phyloP scores from a whole-genome alignment of 2,797 vertebrate species.

The Apodemus agrarius region DNA sequence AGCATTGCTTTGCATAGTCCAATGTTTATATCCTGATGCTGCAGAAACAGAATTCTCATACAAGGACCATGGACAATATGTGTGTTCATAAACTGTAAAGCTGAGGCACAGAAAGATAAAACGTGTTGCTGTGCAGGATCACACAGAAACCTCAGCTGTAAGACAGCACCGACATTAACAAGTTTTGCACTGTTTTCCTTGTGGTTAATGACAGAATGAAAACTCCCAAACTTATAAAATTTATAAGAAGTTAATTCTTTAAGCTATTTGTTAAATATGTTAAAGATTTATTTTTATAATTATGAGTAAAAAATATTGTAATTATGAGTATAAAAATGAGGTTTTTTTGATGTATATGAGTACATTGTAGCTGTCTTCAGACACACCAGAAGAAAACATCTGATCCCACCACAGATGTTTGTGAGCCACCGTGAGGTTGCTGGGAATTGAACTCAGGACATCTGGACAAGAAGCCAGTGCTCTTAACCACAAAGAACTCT shows the following conservation, averaged over 20 bases:
- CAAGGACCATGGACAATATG: not conserved
- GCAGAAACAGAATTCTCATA: not conserved
- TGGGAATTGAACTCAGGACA: not conserved
- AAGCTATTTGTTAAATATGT: not conserved
- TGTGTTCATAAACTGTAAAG: not conserved
- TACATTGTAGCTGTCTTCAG: not conserved
- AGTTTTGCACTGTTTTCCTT: not conserved
- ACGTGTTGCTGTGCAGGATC: not conserved
- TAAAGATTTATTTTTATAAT: not conserved
- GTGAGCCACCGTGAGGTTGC: not conserved
- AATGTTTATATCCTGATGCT: not conserved
- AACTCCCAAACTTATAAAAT: not conserved
- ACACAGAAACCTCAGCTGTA: not conserved
- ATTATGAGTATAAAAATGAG: too few relatives aligned
- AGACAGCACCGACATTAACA: not conserved
- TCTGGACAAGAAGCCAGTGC: not conserved
- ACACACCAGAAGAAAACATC: not conserved
- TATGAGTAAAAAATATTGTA: too few relatives aligned
- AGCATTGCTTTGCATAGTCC: not conserved
- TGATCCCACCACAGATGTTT: not conserved
- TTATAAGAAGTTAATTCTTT: constrained; percentile 9
- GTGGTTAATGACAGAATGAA: not conserved
- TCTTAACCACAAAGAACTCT: not conserved
- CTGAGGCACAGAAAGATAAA: not conserved
- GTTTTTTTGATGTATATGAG: not conserved